Evolutionary conservation across 2,113 vertebrate species (phyloP), one percentile per base, ranked within the genome.

Genomic region (Rana temporaria): DNA sequence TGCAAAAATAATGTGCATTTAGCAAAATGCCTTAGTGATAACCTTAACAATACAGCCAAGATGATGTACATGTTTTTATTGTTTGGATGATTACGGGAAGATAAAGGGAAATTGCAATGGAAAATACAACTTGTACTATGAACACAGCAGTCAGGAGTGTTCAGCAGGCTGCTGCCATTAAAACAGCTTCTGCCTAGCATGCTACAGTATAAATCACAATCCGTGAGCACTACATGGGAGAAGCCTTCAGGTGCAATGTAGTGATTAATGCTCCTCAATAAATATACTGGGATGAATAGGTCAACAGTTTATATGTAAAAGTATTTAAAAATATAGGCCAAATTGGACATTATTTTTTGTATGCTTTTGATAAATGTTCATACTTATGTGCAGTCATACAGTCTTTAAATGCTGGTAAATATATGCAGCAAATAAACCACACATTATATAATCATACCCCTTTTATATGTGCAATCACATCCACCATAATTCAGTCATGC

Each of bases 251-350:
- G 30, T 75, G 22, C 18, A 52, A 75, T 62, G 30, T 62, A 3
- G 72, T 3, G 15, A 62, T 75, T 62, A 42, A 9, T 34, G 12
- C 20, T n/a, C 30, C 6, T 32, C 55, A 18, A 24, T 30, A 55
- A 71, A 57, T 72, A 56, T 17, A 72, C 17, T 20, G 71, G 18
- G 26, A 55, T 59, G 59, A 59, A 59, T 60, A 55, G 69, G 69
- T 72, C 52, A 72, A 38, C 30, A 14, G 34, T 74, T 34, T 1
- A 59, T 73, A 20, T 59, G 53, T 20, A 73, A 14, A 17, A 12
- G 3, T 26, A 71, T 30, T 56, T 56, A 72, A 30, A 38, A 38
- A 38, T 34, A 30, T 22, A 52, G 20, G 20, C 7, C 42, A 52
- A 52, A 15, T 53, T 53, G 14, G 8, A 18, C 34, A 12, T 11